Evolutionary conservation across 2,113 vertebrate genomes (phyloP), one percentile per base, ranked within the genome.

Genomic region (Aepyceros melampus): DNA sequence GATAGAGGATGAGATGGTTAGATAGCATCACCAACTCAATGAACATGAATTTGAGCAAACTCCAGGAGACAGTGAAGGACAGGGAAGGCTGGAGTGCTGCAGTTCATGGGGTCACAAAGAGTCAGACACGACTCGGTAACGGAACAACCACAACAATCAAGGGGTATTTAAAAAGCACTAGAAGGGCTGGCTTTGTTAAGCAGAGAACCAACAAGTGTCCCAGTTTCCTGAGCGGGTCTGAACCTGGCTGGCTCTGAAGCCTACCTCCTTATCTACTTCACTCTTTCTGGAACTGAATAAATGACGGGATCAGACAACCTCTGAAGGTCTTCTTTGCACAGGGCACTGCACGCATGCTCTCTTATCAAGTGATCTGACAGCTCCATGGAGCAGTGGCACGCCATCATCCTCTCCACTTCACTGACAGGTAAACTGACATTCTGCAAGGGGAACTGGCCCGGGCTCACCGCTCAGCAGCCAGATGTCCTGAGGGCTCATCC

Each of bases 371-470:
- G 33, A 10, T 5, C 12, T 14, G 6, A 15, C 62, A 10, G 0
- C 51, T 79, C 47, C 47, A 9, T 0, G 10, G 49, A 78, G 27
- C 10, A 1, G 33, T 36, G 5, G 15, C 2, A 1, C 2, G 1
- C 0, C 25, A 21, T 49, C 62, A 13, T 67, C 27, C 23, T 81
- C 23, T 21, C 10, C 53, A n/a, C 36, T 53, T 51, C 43, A 17
- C 4, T 12, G 51, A 27, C 6, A 11, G 33, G 43, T 40, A 23
- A 49, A 83, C 33, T 17, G 56, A 43, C 45, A 25, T 15, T 55
- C 14, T 3, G n/a, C 47, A 47, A 47, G 16, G 13, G 13, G 2
- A 5, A 1, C 0, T 3, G 45, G 58, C 29, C 33, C 31, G 0
- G 1, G 15, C 43, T 19, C 13, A 1, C 47, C 25, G 11, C 16